Percentiles rank a stretch among this genome's conserved stretches.
Conservation (phyloP, 2,113 vertebrate genomes). For the Chlorodrepanis virens region DNA sequence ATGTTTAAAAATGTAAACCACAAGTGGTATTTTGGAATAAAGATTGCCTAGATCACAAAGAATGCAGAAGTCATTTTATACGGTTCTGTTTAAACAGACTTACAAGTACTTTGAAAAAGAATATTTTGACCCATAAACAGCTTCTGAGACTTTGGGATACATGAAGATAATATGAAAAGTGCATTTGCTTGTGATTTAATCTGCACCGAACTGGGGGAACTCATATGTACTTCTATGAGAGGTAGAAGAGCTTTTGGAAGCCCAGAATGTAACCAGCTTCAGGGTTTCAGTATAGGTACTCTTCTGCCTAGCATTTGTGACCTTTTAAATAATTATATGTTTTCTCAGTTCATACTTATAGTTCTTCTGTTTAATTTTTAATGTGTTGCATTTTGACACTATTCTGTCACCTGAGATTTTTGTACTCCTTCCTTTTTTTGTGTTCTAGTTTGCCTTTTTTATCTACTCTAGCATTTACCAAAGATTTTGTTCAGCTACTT, state of each 20-base stretch:
- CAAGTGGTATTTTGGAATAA: not conserved
- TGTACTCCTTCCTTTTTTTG: not conserved
- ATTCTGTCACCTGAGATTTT: not conserved
- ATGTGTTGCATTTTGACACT: fast-evolving
- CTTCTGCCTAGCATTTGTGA: not conserved
- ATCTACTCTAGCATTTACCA: not conserved
- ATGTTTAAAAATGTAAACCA: not conserved
- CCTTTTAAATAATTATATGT: not conserved
- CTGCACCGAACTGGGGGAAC: fast-evolving
- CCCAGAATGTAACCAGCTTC: not conserved
- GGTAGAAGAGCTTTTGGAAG: not conserved
- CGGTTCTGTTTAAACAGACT: not conserved
- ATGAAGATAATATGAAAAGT: not conserved
- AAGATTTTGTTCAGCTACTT: not conserved
- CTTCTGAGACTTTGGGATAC: not conserved
- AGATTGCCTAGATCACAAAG: not conserved
- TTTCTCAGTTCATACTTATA: not conserved
- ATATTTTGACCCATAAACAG: not conserved
- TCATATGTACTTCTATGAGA: not conserved
- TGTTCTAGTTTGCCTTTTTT: not conserved
- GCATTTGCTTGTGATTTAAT: not conserved
- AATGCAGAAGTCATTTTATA: not conserved
- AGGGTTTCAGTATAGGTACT: not conserved
- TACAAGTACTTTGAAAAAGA: not conserved
- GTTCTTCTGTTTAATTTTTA: not conserved